phyloP scores from a whole-genome alignment of 2,888 invertebrate genomes.

The Harpalus rufipes region DNA sequence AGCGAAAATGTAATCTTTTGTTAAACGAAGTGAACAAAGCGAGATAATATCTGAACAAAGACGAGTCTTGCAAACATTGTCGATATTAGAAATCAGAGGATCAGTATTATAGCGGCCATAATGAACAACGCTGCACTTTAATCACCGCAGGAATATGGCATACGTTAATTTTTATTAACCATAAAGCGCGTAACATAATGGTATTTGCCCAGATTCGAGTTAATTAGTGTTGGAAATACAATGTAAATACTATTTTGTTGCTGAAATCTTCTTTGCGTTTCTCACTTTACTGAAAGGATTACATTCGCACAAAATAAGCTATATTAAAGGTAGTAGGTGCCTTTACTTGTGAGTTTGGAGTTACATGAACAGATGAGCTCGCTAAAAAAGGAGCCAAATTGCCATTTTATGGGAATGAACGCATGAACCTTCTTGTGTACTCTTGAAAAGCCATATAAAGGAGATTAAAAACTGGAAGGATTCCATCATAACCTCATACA shows the following conservation, averaged over 20 bases:
- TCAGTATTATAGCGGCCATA: not conserved
- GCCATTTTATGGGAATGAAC: no score
- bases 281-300: no score
- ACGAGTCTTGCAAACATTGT: not conserved
- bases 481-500: no score
- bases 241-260: constrained; percentile 7
- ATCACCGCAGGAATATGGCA: constrained; percentile 51
- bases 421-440: no score
- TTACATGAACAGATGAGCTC: no score
- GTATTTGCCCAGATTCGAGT: constrained; percentile 35
- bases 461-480: no score
- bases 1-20: constrained; percentile 59
- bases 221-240: constrained; percentile 45
- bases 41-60: constrained; percentile 39
- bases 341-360: no score
- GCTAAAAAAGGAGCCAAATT: no score
- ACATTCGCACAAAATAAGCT: no score
- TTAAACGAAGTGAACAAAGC: constrained; percentile 49
- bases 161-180: constrained; percentile 65
- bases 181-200: constrained; percentile 58
- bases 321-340: no score
- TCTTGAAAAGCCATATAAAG: no score
- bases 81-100: constrained; percentile 9
- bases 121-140: constrained; percentile 31
- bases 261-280: no score